Evolutionary conservation across 1,140 invertebrate genomes (phyloP).

Genomic region (Telenomus remus): DNA sequence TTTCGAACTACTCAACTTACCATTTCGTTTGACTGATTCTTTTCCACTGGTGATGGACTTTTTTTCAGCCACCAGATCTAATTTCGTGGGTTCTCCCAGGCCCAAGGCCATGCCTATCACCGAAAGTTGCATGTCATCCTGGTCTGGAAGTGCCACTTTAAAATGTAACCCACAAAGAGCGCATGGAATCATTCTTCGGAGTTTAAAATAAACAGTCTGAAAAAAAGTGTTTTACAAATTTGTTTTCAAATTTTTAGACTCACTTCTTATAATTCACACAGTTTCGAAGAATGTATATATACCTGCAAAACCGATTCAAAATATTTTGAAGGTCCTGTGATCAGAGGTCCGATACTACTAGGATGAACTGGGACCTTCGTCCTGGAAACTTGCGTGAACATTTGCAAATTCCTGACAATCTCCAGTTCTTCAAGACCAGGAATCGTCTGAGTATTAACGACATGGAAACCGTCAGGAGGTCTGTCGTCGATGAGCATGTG

Average conservation of each 20-base stretch:
- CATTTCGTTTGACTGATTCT: slow-evolving; percentile 68
- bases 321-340: slow-evolving; percentile 77
- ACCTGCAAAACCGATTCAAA: slow-evolving; percentile 82
- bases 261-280: no score
- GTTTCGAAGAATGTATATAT: no score
- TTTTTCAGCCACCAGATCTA: slow-evolving; percentile 70
- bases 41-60: slow-evolving; percentile 63
- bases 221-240: slow-evolving; percentile 12
- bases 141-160: slow-evolving; percentile 86
- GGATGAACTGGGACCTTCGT: slow-evolving; percentile 78
- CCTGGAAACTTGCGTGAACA: slow-evolving; percentile 91
- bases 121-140: slow-evolving; percentile 92
- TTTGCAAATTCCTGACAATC: slow-evolving; percentile 86
- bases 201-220: slow-evolving; percentile 89
- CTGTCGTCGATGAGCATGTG: slow-evolving; percentile 85
- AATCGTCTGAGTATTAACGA: slow-evolving; percentile 89
- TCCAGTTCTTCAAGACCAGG: slow-evolving; percentile 83
- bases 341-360: slow-evolving; percentile 66
- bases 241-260: no score
- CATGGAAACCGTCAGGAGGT: slow-evolving; percentile 86
- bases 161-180: slow-evolving; percentile 87
- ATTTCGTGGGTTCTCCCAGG: slow-evolving; percentile 78
- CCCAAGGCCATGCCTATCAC: slow-evolving; percentile 85
- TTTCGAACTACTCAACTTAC: slow-evolving; percentile 28
- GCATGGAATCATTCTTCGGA: slow-evolving; percentile 88